Evolutionary conservation across 2,113 vertebrate genomes (phyloP), one percentile per base, ranked within the genome.

Genomic region (Aegithalos caudatus): DNA sequence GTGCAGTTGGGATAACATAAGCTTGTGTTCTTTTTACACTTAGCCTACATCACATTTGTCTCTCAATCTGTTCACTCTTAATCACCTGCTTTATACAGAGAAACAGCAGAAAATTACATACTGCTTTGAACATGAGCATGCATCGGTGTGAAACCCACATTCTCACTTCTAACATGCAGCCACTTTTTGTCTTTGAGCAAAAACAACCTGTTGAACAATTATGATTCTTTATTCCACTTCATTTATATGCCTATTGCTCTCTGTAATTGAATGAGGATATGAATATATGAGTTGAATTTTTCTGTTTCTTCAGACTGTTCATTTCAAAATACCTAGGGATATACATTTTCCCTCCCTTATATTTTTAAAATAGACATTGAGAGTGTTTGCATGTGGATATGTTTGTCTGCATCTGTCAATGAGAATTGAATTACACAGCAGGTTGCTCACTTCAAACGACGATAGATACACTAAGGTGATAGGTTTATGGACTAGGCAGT

Each of bases 301-400:
- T 50, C 57, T 47, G 4, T 2, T 70, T 86, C 14, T 12, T 50
- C 17, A 64, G 22, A n/a, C 12, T 61, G 21, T 62, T 71, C 0
- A 5, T 88, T 84, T 65, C 50, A 78, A 84, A 81, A 57, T 28
- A 84, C 18, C 44, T 69, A 27, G 10, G 11, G 7, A 35, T 37
- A 11, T 8, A 18, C 0, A 2, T 48, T 23, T 87, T 74, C 3
- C 2, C 9, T 58, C 6, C 8, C 5, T 38, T n/a, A 10, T 71
- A 18, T 27, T 67, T 48, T 89, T 65, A 19, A 74, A 42, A 45
- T 38, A 35, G 45, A 22, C 28, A 33, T 18, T 65, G 29, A 57
- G 3, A 60, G 9, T 24, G 5, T 73, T 69, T 80, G 11, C 45
- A n/a, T 16, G 5, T 38, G 7, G 12, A 18, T 45, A 15, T 50